These are phyloP conservation scores for Loriculus beryllinus DNA, from an alignment of 2,797 vertebrate genomes.

Conservation along the genomic window DNA sequence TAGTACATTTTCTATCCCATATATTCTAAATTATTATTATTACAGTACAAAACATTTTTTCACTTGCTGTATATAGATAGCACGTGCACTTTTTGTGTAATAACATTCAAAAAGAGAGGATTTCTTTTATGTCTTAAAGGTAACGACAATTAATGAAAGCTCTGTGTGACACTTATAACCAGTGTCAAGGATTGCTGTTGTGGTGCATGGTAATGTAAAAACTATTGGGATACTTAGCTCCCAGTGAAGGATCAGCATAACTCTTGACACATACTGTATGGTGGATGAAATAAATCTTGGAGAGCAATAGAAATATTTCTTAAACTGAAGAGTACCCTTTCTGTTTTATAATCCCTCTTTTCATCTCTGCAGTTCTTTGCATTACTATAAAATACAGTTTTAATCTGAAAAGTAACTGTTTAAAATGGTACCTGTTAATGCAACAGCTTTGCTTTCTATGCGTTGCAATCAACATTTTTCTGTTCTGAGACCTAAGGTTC, in stretches of 20 bases:
- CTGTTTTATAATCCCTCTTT: conserved; percentile 25
- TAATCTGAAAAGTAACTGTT: background rate
- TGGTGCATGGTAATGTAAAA: conserved; percentile 23
- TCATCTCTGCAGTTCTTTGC: conserved; percentile 21
- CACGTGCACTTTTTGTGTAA: conserved; percentile 2
- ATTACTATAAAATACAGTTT: conserved; percentile 11
- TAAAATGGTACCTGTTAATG: background rate
- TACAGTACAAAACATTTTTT: conserved; percentile 58
- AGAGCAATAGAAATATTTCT: conserved; percentile 32
- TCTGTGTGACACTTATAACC: conserved; percentile 36
- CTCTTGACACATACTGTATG: conserved; percentile 4
- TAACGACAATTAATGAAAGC: conserved; percentile 44
- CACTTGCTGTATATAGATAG: conserved; percentile 41
- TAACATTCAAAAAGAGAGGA: conserved; percentile 26
- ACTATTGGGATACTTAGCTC: conserved; percentile 23
- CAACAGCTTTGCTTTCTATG: background rate
- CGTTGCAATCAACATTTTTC: background rate
- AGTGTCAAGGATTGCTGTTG: conserved; percentile 47
- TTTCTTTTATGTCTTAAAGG: conserved; percentile 45
- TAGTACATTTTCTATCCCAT: conserved; percentile 55
- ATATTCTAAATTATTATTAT: conserved; percentile 64
- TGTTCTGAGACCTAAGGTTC: background rate
- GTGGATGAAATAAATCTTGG: conserved; percentile 39
- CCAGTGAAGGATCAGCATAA: conserved; percentile 12
- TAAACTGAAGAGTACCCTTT: conserved; percentile 2